Percentiles rank a stretch among this genome's conserved stretches.
These are phyloP conservation scores for Sclerurus mexicanus DNA, from an alignment of 2,113 vertebrate genomes.

Conservation along the genomic window DNA sequence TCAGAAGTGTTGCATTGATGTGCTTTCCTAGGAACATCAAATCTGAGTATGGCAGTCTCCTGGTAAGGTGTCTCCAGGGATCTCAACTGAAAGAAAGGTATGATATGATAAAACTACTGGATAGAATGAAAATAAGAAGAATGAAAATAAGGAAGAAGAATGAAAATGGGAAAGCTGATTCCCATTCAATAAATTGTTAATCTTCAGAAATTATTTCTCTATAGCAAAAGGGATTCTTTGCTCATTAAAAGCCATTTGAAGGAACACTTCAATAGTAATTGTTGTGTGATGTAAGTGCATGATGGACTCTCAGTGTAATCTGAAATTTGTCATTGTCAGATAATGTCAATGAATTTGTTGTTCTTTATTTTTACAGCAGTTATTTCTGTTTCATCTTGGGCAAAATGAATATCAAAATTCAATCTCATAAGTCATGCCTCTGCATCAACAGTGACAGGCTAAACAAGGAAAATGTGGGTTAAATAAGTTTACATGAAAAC, in stretches of 20 bases:
- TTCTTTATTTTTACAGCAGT: neutral
- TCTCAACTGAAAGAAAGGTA: constrained; percentile 21
- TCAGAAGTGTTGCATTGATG: constrained; percentile 57
- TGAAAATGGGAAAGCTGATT: neutral
- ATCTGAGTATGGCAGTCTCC: constrained; percentile 45
- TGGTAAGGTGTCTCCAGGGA: constrained; percentile 52
- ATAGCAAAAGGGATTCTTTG: neutral
- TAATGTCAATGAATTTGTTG: neutral
- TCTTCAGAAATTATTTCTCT: neutral
- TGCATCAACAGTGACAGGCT: neutral
- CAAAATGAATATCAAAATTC: neutral
- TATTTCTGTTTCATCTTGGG: neutral
- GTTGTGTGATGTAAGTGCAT: neutral
- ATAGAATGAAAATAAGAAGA: constrained; percentile 34
- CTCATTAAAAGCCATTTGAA: neutral
- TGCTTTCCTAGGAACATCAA: constrained; percentile 49
- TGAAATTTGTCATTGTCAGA: neutral
- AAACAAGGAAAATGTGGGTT: neutral
- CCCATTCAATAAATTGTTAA: neutral
- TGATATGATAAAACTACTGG: neutral
- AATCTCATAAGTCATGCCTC: neutral
- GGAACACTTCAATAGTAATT: neutral
- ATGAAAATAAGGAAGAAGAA: constrained; percentile 30
- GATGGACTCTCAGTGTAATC: neutral
- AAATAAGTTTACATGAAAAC: neutral